These are phyloP conservation scores for Sternotherus odoratus DNA, from an alignment of 2,797 vertebrate species.

Conservation along the genomic window DNA sequence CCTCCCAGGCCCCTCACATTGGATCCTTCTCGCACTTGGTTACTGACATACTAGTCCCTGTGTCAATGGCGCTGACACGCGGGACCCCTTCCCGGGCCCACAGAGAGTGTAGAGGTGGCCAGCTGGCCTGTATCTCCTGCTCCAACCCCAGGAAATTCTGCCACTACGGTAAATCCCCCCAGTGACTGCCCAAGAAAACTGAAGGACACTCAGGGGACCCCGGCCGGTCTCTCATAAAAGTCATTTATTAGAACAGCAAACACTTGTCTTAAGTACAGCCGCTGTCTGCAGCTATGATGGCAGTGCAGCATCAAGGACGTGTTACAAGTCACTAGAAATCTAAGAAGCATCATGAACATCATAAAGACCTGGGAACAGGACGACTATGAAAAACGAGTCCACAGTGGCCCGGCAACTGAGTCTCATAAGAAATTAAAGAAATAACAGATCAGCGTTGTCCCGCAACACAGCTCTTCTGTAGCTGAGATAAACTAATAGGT, in stretches of 20 bases:
- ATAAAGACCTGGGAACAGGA: slow-evolving; percentile 67
- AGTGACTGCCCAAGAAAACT: fast-evolving
- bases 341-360: slow-evolving; percentile 80
- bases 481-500: slow-evolving; percentile 69
- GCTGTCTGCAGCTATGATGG: slow-evolving; percentile 79
- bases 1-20: not conserved
- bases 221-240: slow-evolving; percentile 78
- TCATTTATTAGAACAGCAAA: slow-evolving; percentile 91
- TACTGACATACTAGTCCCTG: not conserved
- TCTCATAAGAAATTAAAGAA: slow-evolving; percentile 70
- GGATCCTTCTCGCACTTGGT: not conserved
- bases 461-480: slow-evolving; percentile 82
- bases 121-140: not conserved
- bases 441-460: slow-evolving; percentile 82
- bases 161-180: not conserved
- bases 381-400: slow-evolving; percentile 68
- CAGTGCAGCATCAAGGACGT: slow-evolving; percentile 68
- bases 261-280: slow-evolving; percentile 73
- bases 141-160: not conserved
- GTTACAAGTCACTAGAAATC: slow-evolving; percentile 81
- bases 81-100: not conserved
- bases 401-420: slow-evolving; percentile 79
- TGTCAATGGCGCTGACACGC: not conserved
- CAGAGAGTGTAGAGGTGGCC: not conserved
- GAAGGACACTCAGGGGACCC: slow-evolving; percentile 39